Base-by-base conservation (phyloP, 1,140 invertebrate genomes). In the Scaptomyza hsui region DNA sequence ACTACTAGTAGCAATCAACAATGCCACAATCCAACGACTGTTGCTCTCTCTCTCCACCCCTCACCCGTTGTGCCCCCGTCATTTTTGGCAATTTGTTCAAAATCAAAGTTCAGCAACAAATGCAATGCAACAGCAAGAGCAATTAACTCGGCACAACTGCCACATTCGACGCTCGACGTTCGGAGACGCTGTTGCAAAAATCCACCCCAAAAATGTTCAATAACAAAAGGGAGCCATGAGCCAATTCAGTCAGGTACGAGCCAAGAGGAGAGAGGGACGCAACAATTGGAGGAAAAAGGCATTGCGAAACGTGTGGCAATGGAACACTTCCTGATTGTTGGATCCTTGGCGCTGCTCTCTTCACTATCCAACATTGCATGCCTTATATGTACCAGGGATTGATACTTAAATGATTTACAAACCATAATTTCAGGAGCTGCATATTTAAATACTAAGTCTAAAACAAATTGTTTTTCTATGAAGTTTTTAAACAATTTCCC, bases 91-190 rank as follows among this genome's bases (percentile, higher is more conserved):
- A 83, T 83, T 83, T 83, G 80, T 83, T 86, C 72, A 88, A 85
- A 85, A 85, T 85, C 81, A 85, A 85, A 85, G 74, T 72, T 76
- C 53, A 85, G 81, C 81, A 85, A 85, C 81, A 85, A 85, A 85
- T 85, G 81, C 81, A 85, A 85, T 85, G 81, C 81, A 85, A 85
- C 81, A 85, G 81, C 70, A 71, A 71, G 68, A 72, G 69, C 80
- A 85, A 81, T 85, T 88, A 85, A 85, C 81, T 88, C 78, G 82
- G 82, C 82, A 88, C 81, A 85, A 85, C 81, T 85, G 82, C 81
- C 78, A 86, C 81, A 86, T 86, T 88, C 81, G 76, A 74, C 72
- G 76, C 26, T 29, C 51, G 57, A 26, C 41, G 44, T 44, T 19
- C 44, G 39, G 41, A 49, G 47, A 74, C 47, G 72, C 74, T 74